phyloP scores from a whole-genome alignment of 1,140 invertebrate genomes.

The Drosophila kepulauana region DNA sequence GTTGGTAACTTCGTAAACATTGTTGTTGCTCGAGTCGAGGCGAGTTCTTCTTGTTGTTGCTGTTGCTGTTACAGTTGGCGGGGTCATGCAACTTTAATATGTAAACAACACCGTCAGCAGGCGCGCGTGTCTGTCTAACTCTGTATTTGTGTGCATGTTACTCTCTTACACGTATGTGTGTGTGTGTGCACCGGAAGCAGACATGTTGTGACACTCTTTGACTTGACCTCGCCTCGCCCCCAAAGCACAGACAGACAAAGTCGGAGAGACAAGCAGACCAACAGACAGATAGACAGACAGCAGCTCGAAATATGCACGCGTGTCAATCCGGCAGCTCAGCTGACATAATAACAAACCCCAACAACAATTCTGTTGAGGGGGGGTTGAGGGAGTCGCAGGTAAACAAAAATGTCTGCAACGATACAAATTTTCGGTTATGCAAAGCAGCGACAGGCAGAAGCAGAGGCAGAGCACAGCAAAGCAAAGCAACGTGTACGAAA shows the following conservation, averaged over 20 bases:
- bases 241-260: slow-evolving; percentile 9
- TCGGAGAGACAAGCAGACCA: slow-evolving; percentile 13
- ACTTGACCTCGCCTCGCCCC: slow-evolving; percentile 69
- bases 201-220: slow-evolving; percentile 82
- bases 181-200: slow-evolving; percentile 75
- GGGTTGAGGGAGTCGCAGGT: slow-evolving; percentile 13
- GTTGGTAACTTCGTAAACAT: slow-evolving; percentile 55
- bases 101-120: slow-evolving; percentile 74
- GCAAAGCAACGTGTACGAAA: slow-evolving; percentile 58
- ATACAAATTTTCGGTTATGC: slow-evolving; percentile 78
- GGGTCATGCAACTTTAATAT: slow-evolving; percentile 83
- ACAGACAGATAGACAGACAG: slow-evolving; percentile 43
- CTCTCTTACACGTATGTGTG: slow-evolving; percentile 33
- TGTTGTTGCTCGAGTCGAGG: slow-evolving; percentile 1
- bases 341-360: slow-evolving; percentile 61
- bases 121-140: slow-evolving; percentile 51
- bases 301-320: slow-evolving; percentile 57
- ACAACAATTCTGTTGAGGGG: neutral
- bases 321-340: slow-evolving; percentile 61
- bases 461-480: slow-evolving; percentile 64
- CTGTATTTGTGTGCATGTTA: slow-evolving; percentile 35
- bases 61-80: slow-evolving; percentile 49
- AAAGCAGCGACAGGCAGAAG: slow-evolving; percentile 31
- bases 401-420: slow-evolving; percentile 72
- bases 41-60: neutral